A percentile compares a stretch with the other conserved stretches of the same genome.
phyloP scores from a whole-genome alignment of 2,113 vertebrate genomes.

The Grallaria varia region DNA sequence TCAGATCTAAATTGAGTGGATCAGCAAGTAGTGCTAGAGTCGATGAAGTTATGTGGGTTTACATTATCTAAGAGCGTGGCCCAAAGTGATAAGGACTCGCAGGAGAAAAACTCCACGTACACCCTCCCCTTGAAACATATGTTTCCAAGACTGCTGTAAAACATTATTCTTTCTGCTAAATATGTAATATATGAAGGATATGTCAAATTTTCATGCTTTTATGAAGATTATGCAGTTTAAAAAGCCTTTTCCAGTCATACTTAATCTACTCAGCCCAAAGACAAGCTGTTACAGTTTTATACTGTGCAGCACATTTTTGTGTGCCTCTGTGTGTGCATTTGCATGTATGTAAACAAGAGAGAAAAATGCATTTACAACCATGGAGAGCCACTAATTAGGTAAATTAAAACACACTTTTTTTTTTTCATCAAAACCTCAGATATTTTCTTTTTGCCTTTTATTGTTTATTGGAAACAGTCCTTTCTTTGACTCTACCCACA shows the following conservation, averaged over 20 bases:
- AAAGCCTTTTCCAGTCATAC: not conserved
- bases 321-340: not conserved
- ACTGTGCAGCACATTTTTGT: not conserved
- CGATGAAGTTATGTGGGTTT: not conserved
- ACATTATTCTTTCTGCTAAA: conserved; percentile 17
- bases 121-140: not conserved
- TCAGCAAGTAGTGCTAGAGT: not conserved
- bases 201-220: not conserved
- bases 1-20: conserved; percentile 23
- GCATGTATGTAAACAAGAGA: conserved; percentile 9
- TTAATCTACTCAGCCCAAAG: conserved; percentile 23
- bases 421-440: conserved; percentile 42
- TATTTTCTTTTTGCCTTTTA: conserved; percentile 61
- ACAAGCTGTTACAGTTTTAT: not conserved
- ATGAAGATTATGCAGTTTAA: not conserved
- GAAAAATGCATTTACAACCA: conserved; percentile 16
- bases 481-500: conserved; percentile 57
- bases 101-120: not conserved
- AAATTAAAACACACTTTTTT: conserved; percentile 31
- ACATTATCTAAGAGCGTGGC: not conserved
- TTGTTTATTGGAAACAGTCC: conserved; percentile 36
- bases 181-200: not conserved
- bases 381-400: conserved; percentile 45
- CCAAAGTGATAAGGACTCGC: not conserved
- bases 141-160: not conserved